These are phyloP conservation scores for Scomber scombrus DNA, from an alignment of 2,113 vertebrate genomes.

Conservation along the genomic window DNA sequence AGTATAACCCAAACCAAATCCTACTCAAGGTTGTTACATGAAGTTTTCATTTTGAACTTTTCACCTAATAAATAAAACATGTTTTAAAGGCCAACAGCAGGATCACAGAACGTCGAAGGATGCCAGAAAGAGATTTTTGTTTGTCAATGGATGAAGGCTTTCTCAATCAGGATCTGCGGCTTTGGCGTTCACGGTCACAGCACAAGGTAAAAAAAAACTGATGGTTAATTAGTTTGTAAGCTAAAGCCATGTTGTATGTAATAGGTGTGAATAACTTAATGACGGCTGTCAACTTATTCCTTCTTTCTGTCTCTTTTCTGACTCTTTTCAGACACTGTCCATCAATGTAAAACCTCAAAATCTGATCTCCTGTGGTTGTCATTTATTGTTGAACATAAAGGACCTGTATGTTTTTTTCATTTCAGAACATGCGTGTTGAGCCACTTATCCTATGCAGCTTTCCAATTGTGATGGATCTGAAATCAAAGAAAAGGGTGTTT, in stretches of 20 bases:
- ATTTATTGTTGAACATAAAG: no score
- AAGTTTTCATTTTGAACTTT: no score
- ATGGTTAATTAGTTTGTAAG: no score
- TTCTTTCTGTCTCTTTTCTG: no score
- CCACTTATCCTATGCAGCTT: conserved; percentile 62
- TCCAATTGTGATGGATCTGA: conserved; percentile 70
- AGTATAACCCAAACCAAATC: not conserved
- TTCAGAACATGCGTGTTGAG: not conserved
- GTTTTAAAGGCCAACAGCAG: conserved; percentile 66
- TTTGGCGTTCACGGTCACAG: conserved; percentile 9
- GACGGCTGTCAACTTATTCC: no score
- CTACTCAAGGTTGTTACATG: no score
- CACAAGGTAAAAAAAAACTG: conserved; percentile 3
- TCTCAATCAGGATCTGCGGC: fast-evolving
- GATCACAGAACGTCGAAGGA: not conserved
- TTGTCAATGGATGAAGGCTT: not conserved
- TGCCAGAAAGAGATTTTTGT: conserved; percentile 46
- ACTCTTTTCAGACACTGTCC: not conserved
- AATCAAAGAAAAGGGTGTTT: conserved; percentile 59
- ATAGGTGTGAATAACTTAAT: no score
- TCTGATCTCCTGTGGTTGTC: not conserved
- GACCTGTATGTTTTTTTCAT: no score
- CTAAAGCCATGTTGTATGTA: no score
- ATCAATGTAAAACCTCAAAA: not conserved
- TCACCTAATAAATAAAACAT: no score